Evolutionary conservation across 2,888 invertebrate species (phyloP), one percentile per base, ranked within the genome.

Genomic region (Bellardia pandia): DNA sequence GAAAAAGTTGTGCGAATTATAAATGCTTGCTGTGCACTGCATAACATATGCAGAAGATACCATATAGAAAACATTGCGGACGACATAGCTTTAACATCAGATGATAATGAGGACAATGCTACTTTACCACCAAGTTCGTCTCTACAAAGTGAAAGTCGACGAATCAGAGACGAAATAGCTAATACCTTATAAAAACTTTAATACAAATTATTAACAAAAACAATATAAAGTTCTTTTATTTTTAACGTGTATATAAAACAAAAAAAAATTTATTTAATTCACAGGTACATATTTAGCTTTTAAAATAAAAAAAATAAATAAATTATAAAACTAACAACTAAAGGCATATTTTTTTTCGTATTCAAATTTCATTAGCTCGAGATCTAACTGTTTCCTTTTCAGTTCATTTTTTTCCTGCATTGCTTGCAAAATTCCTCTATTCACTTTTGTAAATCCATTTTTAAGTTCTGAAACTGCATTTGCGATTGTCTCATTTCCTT

Each of bases 351-450:
- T 23, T 23, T 45, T 9, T 42, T 40, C 40, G n/a, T 7, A 37
- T 42, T 64, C 37, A n/a, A 56, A 64, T 23, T 64, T 76, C 5
- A 51, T 7, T 51, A 37, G 11, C 7, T 76, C 64, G 45, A 76
- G 62, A 33, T 76, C 76, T 37, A 76, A 51, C 51, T 77, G 66
- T 13, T 60, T 58, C 45, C 60, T 60, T 45, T 16, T 74, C 42
- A 74, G 14, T 16, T 40, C 23, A 42, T 51, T 74, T 74, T 74
- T 74, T 30, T 74, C 45, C n/a, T 74, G 74, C 23, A 58, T 74
- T 45, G 58, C n/a, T 53, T 66, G 33, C 56, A 66, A 66, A 53
- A 66, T 40, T 77, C 40, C 53, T 9, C 16, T 23, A 66, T 51
- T 77, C 3, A 64, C 9, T 1, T 37, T 53, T 4, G 40, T 16